Evolutionary conservation across 2,888 invertebrate genomes (phyloP).

Genomic region (Drosophila mayaguana): DNA sequence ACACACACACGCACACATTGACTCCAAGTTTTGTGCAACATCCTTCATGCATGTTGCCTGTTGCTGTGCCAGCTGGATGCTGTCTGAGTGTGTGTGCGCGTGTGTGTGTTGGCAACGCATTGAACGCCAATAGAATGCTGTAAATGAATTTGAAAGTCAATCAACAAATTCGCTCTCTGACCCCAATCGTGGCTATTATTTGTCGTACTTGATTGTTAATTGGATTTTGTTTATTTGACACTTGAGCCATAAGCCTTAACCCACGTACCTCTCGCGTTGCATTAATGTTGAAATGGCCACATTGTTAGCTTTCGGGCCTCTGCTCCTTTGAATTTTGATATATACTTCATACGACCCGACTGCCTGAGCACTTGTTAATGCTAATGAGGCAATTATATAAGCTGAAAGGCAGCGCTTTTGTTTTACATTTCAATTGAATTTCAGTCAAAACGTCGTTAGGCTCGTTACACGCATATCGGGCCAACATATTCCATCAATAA

Average conservation of each 20-base stretch:
- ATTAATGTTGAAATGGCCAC: conserved; percentile 19
- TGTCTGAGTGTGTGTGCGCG: conserved; percentile 12
- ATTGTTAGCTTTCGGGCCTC: conserved; percentile 1
- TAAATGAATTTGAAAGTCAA: conserved; percentile 68
- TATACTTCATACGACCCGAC: conserved; percentile 58
- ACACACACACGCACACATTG: conserved; percentile 12
- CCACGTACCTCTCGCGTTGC: neutral
- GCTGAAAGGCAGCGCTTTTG: conserved; percentile 36
- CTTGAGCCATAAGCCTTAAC: conserved; percentile 24
- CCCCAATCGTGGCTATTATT: conserved; percentile 43
- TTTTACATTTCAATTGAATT: conserved; percentile 67
- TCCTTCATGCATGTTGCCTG: conserved; percentile 52
- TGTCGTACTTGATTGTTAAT: conserved; percentile 67
- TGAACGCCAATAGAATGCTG: conserved; percentile 38
- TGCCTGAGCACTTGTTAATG: conserved; percentile 42
- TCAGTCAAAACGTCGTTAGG: conserved; percentile 70
- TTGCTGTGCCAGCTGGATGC: conserved; percentile 45
- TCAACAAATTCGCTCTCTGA: conserved; percentile 47
- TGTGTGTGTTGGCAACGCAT: conserved; percentile 30
- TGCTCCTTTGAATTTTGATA: conserved; percentile 10
- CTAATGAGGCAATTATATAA: conserved; percentile 63
- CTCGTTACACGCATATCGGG: conserved; percentile 48
- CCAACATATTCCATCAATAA: conserved; percentile 52
- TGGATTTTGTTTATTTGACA: conserved; percentile 61
- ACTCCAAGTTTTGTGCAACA: conserved; percentile 55